Evolutionary conservation across 2,797 vertebrate genomes (phyloP).

Genomic region (Sphenopsis melanotis): DNA sequence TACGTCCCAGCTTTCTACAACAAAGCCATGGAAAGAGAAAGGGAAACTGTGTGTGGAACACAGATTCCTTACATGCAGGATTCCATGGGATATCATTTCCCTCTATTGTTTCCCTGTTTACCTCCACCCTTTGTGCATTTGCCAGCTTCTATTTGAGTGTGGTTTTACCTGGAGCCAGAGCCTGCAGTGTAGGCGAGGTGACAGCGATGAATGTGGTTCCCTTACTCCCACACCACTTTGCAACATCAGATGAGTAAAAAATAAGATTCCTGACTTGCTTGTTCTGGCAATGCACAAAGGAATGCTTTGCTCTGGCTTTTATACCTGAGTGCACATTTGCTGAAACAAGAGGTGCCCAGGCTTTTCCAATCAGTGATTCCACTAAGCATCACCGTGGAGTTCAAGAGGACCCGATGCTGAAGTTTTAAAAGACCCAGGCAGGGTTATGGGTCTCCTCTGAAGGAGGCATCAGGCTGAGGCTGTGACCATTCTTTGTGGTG

Average conservation of each 20-base stretch:
- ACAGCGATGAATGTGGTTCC: background rate
- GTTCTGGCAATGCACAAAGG: background rate
- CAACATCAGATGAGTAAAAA: background rate
- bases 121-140: conserved; percentile 21
- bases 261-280: background rate
- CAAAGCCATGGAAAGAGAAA: background rate
- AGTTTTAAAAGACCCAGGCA: background rate
- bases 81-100: background rate
- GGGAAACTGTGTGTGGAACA: background rate
- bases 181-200: conserved; percentile 2
- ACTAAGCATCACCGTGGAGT: rapidly evolving
- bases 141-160: conserved; percentile 15
- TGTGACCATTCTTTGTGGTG: background rate
- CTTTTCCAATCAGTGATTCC: background rate
- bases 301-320: background rate
- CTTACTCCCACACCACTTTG: background rate
- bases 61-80: background rate
- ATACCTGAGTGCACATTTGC: background rate
- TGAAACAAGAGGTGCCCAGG: background rate
- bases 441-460: background rate
- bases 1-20: background rate
- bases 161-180: conserved; percentile 45
- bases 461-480: background rate
- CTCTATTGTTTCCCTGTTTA: conserved; percentile 31
- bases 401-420: rapidly evolving